Conservation (phyloP, 2,113 vertebrate genomes). For the Protobothrops mucrosquamatus region DNA sequence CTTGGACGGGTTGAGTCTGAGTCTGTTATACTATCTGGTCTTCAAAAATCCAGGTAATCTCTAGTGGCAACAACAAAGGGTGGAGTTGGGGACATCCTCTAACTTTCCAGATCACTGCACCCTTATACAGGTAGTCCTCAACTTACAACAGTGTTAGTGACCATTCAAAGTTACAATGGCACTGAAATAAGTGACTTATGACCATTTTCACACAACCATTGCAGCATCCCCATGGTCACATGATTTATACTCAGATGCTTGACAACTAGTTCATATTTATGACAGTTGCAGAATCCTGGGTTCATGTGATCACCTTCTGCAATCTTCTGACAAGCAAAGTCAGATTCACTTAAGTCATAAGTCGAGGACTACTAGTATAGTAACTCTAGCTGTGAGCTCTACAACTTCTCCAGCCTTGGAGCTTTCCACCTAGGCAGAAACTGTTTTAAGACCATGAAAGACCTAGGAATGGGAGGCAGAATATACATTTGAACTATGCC, state of each 20-base stretch:
- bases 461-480: not conserved
- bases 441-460: not conserved
- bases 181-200: too few relatives aligned
- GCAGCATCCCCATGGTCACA: too few relatives aligned
- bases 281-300: too few relatives aligned
- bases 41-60: not conserved
- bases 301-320: too few relatives aligned
- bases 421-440: not conserved
- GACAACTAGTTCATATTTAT: too few relatives aligned
- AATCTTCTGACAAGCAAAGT: too few relatives aligned
- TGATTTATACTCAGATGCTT: too few relatives aligned
- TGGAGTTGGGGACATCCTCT: not conserved
- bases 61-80: not conserved
- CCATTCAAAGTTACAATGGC: too few relatives aligned
- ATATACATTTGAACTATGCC: not conserved
- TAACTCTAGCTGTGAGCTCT: not conserved
- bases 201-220: too few relatives aligned
- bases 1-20: too few relatives aligned
- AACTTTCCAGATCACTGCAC: not conserved
- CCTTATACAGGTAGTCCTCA: not conserved
- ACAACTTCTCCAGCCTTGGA: not conserved
- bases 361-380: not conserved
- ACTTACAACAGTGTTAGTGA: too few relatives aligned
- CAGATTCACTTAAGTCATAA: too few relatives aligned
- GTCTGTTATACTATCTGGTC: not conserved